Conservation (phyloP, 2,113 vertebrate species). For the Mobula birostris region DNA sequence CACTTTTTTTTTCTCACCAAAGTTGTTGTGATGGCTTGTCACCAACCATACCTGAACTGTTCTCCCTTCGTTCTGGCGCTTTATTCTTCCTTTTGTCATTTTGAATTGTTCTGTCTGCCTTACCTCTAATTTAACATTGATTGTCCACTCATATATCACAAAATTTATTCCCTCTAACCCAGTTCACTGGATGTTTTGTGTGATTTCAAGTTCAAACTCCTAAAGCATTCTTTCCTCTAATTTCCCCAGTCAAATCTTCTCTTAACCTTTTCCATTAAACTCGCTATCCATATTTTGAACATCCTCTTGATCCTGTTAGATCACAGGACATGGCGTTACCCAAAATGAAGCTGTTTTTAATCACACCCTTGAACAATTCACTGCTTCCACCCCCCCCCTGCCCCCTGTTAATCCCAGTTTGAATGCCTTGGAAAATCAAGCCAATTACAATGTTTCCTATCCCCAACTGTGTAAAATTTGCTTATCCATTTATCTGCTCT, state of each 20-base stretch:
- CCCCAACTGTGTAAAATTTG: neutral
- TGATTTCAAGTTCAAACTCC: neutral
- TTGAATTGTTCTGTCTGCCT: neutral
- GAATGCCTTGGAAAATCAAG: neutral
- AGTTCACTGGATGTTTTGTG: neutral
- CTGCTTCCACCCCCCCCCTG: neutral
- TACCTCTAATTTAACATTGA: too few relatives aligned
- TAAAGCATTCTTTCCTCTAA: neutral
- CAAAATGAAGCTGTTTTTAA: neutral
- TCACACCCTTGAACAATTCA: neutral
- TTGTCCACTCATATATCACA: neutral
- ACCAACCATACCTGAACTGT: neutral
- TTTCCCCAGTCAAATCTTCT: neutral
- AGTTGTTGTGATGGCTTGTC: neutral
- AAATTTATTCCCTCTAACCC: neutral
- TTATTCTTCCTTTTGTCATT: neutral
- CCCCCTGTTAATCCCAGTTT: neutral
- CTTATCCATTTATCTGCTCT: neutral
- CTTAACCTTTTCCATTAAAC: neutral
- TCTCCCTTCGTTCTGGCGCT: neutral
- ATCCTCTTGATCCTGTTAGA: neutral
- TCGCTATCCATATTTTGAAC: neutral
- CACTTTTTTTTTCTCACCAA: neutral
- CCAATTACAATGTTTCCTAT: neutral
- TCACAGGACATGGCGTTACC: neutral